Evolutionary conservation across 2,888 invertebrate species (phyloP).

Genomic region (Amphipyra berbera): DNA sequence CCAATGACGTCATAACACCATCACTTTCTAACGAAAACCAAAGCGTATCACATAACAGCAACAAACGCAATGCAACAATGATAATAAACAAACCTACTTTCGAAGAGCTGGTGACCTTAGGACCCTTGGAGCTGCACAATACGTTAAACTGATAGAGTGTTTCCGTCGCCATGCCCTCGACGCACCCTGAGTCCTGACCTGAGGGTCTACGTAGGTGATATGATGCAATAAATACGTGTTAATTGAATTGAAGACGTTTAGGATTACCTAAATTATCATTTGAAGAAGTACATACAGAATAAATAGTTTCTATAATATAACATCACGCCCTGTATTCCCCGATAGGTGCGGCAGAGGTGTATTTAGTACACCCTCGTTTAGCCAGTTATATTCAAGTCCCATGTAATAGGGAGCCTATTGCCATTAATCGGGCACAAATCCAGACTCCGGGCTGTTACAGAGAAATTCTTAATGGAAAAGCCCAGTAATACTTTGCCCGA

Average conservation of each 20-base stretch:
- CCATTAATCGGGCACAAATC: too few relatives aligned
- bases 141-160: constrained; percentile 33
- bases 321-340: too few relatives aligned
- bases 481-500: too few relatives aligned
- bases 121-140: constrained; percentile 38
- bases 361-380: too few relatives aligned
- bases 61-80: constrained; percentile 3
- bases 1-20: background rate
- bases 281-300: too few relatives aligned
- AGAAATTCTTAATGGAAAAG: too few relatives aligned
- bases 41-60: constrained; percentile 6
- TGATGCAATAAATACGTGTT: constrained; percentile 31
- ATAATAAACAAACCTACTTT: constrained; percentile 43
- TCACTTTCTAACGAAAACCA: background rate
- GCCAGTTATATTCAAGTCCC: too few relatives aligned
- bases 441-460: too few relatives aligned
- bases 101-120: constrained; percentile 26
- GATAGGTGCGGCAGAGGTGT: too few relatives aligned
- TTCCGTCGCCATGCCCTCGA: constrained; percentile 43
- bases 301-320: too few relatives aligned
- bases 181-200: constrained; percentile 38
- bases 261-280: too few relatives aligned
- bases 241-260: background rate
- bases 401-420: too few relatives aligned
- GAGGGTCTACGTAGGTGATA: constrained; percentile 24